These are phyloP conservation scores for Cordylochernes scorpioides DNA, from an alignment of 2,888 invertebrate species.

Conservation along the genomic window DNA sequence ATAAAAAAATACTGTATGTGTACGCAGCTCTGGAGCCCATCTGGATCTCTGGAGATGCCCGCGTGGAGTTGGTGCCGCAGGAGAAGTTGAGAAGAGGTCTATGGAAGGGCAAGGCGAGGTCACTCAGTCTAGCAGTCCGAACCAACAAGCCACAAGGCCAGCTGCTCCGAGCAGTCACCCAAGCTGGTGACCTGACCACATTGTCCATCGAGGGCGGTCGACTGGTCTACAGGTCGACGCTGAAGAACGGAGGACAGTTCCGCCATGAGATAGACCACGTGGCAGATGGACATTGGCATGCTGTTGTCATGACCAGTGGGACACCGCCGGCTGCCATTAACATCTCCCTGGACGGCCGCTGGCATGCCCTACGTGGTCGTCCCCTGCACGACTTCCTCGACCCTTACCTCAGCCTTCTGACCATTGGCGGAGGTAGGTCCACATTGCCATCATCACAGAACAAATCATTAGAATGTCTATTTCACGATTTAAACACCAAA, in stretches of 20 bases:
- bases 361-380: conserved; percentile 5
- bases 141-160: too few species aligned
- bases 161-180: too few species aligned
- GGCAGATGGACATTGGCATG: conserved; percentile 67
- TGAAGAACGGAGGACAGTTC: conserved; percentile 36
- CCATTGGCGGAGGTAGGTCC: conserved; percentile 44
- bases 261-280: conserved; percentile 40
- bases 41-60: too few species aligned
- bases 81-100: conserved; percentile 36
- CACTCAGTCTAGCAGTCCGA: not conserved
- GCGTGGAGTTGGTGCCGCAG: too few species aligned
- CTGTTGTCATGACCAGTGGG: conserved; percentile 36
- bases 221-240: conserved; percentile 56
- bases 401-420: conserved; percentile 52
- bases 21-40: too few species aligned
- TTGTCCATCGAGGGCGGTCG: too few species aligned
- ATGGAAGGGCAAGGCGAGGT: conserved; percentile 11
- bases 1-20: too few species aligned
- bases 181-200: too few species aligned
- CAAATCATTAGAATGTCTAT: too few species aligned
- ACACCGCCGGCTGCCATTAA: conserved; percentile 34
- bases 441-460: too few species aligned
- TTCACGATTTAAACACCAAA: too few species aligned
- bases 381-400: conserved; percentile 63
- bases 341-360: conserved; percentile 34